A percentile compares a stretch with the other conserved stretches of the same genome.
phyloP scores from a whole-genome alignment of 2,113 vertebrate species.

The Epinephelus fuscoguttatus region DNA sequence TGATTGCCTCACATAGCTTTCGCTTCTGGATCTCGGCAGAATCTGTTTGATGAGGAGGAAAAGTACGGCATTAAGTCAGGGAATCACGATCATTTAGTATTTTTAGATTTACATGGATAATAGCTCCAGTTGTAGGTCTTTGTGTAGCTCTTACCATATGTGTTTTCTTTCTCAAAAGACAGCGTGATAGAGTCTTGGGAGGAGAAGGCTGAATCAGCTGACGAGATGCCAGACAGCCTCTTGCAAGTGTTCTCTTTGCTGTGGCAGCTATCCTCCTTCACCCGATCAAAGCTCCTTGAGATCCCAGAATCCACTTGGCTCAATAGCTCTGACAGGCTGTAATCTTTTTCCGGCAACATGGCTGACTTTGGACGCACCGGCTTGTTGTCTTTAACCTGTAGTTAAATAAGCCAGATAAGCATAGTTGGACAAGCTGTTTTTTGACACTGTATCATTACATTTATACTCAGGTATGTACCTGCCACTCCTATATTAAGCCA shows the following conservation, averaged over 20 bases:
- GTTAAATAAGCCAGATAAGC: conserved; percentile 32
- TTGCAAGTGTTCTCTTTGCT: conserved; percentile 90
- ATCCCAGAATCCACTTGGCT: conserved; percentile 96
- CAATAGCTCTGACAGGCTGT: conserved; percentile 93
- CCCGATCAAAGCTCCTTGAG: conserved; percentile 89
- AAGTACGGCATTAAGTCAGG: background rate
- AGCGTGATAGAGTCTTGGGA: conserved; percentile 95
- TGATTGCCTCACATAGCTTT: conserved; percentile 93
- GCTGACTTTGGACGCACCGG: conserved; percentile 85
- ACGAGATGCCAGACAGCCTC: conserved; percentile 95
- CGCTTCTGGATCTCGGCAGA: conserved; percentile 92
- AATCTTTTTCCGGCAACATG: conserved; percentile 90
- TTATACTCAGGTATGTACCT: background rate
- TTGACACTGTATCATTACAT: conserved; percentile 11
- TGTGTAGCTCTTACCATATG: conserved; percentile 82
- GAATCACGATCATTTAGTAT: background rate
- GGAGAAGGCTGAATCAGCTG: conserved; percentile 97
- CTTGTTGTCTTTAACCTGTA: conserved; percentile 74
- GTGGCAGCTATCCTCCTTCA: conserved; percentile 90
- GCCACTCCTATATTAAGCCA: background rate
- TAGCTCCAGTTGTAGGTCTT: background rate
- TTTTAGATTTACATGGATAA: background rate
- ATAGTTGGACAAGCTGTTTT: conserved; percentile 21
- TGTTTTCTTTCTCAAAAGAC: conserved; percentile 94
- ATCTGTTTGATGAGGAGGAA: conserved; percentile 79